Base-by-base conservation (phyloP, 2,888 invertebrate genomes). In the Mythimna lalbum region DNA sequence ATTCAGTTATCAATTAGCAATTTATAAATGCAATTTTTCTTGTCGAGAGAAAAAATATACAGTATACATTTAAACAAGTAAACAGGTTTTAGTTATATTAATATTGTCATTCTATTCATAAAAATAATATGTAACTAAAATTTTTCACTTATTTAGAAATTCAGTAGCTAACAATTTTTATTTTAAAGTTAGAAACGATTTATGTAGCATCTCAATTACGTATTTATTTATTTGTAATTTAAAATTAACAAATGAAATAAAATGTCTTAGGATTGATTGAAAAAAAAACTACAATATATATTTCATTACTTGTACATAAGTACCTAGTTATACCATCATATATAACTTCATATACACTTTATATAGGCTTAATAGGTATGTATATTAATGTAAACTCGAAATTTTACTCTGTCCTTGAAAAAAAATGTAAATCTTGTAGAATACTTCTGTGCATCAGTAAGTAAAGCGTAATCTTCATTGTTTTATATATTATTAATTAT, bases 401-500 rank as follows among this genome's bases (percentile, higher is more conserved):
- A 66, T 67, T 73, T 74, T 72, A 69, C 55, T 75, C 81, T 80
- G 72, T 81, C 75, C 67, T 74, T 76, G 19, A 47, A 60, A 67
- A 57, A 66, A 68, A 75, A 63, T 80, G 76, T 81, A 74, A 68
- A 78, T 80, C 80, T 80, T 39, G 67, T 75, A 76, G 74, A 21
- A 61, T 76, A 76, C 59, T 69, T 74, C 62, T 74, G 66, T 80
- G 84, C 73, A 80, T 76, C 43, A n/a, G 27, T 70, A 76, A 70
- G 56, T 72, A 70, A 65, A n/a, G 63, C 65, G 33, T 76, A 69
- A 78, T 66, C 65, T 76, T 80, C 49, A 68, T 80, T 86, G 70
- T 84, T 87, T 84, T 84, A 76, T 75, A 81, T 80, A 82, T 62
- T 63, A 60, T 67, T 61, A 64, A 78, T 67, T 63, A 78, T 80